phyloP scores from a whole-genome alignment of 2,797 vertebrate species.

The Dendrocincla fuliginosa region DNA sequence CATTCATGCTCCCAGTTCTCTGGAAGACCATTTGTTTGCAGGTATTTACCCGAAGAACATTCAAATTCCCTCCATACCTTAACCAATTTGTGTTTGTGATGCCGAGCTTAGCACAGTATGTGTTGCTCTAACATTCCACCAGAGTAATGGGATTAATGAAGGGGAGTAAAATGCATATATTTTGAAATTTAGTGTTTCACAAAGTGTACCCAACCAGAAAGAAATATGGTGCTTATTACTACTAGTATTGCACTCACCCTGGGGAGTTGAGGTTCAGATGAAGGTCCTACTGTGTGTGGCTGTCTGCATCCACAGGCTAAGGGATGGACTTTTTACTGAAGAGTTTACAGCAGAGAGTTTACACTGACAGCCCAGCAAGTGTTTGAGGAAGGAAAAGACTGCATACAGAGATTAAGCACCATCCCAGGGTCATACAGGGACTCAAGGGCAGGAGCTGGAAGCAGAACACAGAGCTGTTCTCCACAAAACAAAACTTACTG shows the following conservation, averaged over 20 bases:
- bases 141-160: background rate
- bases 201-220: background rate
- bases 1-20: background rate
- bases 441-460: background rate
- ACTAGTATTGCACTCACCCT: rapidly evolving
- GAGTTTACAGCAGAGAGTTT: background rate
- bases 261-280: background rate
- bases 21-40: background rate
- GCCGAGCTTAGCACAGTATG: background rate
- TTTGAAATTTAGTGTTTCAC: background rate
- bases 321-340: background rate
- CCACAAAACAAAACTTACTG: background rate
- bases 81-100: background rate
- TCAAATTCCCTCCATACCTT: background rate
- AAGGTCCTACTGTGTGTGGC: background rate
- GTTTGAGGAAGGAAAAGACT: background rate
- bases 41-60: background rate
- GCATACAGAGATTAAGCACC: background rate
- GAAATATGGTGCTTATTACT: background rate
- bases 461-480: background rate
- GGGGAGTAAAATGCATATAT: background rate
- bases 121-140: background rate
- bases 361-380: background rate
- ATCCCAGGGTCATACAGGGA: background rate
- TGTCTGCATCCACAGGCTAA: background rate